phyloP scores from a whole-genome alignment of 2,113 vertebrate genomes.

The Gadus chalcogrammus region DNA sequence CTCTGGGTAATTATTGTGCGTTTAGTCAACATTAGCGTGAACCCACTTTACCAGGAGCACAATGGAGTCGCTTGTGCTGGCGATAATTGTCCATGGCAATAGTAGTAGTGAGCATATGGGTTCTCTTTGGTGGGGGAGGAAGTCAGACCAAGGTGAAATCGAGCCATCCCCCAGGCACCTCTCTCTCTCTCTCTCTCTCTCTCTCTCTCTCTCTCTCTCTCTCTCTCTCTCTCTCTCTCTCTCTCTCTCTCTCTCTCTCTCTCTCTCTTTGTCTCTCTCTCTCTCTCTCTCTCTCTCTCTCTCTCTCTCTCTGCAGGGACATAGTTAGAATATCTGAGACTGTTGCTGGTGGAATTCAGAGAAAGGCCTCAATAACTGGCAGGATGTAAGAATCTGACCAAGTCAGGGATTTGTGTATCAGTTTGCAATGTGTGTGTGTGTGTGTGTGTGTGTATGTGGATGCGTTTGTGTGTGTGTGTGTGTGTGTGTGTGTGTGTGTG shows the following conservation, averaged over 20 bases:
- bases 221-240: conserved; percentile 3
- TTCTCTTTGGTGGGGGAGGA: no score
- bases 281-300: background rate
- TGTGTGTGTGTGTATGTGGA: background rate
- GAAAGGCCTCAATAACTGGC: conserved; percentile 23
- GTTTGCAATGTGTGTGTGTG: conserved; percentile 5
- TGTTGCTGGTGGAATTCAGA: conserved; percentile 43
- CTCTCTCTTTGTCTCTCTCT: background rate
- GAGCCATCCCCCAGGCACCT: background rate
- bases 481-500: background rate
- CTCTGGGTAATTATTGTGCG: no score
- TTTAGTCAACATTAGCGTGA: no score
- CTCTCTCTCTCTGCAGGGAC: conserved; percentile 22
- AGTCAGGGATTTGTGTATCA: conserved; percentile 9
- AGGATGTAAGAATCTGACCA: conserved; percentile 5
- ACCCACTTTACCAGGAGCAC: no score
- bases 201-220: background rate
- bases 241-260: background rate
- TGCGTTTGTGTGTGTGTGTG: no score
- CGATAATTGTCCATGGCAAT: no score
- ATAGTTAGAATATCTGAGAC: conserved; percentile 54
- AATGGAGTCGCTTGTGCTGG: no score
- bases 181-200: background rate
- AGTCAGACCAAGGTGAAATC: no score
- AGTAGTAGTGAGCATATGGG: no score